Evolutionary conservation across 1,140 invertebrate species (phyloP).

Genomic region (Acromyrmex echinatior): DNA sequence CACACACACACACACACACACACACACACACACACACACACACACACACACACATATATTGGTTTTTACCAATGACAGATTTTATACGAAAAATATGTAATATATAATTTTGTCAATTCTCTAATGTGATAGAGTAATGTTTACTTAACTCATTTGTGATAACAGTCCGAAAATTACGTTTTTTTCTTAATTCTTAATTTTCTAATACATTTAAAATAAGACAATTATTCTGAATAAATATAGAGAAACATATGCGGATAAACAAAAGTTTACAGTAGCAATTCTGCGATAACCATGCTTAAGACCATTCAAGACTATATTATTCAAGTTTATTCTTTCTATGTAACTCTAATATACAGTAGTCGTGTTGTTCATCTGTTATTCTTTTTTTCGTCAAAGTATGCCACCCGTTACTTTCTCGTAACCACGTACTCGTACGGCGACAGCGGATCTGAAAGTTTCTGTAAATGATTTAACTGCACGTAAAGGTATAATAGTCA

Average conservation of each 20-base stretch:
- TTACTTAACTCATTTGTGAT: too few species aligned
- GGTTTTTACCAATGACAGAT: too few species aligned
- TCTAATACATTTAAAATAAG: too few species aligned
- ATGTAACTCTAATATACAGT: neutral
- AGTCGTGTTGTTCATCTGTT: slow-evolving; percentile 36
- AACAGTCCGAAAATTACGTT: too few species aligned
- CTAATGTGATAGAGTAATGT: too few species aligned
- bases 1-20: too few species aligned
- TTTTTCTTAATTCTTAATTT: too few species aligned
- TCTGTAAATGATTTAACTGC: slow-evolving; percentile 50
- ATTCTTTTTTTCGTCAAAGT: neutral
- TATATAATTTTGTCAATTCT: too few species aligned
- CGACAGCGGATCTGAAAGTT: slow-evolving; percentile 19
- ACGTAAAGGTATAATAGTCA: slow-evolving; percentile 1
- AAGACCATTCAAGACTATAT: neutral
- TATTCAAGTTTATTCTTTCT: slow-evolving; percentile 40
- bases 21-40: too few species aligned
- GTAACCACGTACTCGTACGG: neutral
- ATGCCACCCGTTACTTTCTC: neutral
- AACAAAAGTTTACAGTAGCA: slow-evolving; percentile 56
- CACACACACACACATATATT: too few species aligned
- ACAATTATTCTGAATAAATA: neutral
- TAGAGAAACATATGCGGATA: slow-evolving; percentile 58
- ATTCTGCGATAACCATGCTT: slow-evolving; percentile 55
- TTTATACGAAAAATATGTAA: too few species aligned